Evolutionary conservation across 2,797 vertebrate genomes (phyloP).

Genomic region (Neosilurus hyrtlii): DNA sequence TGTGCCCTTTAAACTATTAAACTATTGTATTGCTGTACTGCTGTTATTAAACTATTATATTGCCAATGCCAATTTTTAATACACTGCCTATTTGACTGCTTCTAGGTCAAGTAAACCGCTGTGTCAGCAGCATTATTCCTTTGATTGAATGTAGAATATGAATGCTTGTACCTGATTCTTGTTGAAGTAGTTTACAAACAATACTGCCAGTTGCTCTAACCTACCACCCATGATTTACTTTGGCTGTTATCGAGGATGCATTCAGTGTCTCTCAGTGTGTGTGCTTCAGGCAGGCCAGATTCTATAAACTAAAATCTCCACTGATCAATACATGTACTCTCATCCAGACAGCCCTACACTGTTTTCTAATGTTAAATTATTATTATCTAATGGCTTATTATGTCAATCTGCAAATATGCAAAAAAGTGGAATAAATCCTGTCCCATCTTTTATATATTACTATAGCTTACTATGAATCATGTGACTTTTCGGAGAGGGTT

Average conservation of each 20-base stretch:
- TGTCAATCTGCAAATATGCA: background rate
- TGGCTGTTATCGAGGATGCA: background rate
- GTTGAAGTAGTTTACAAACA: background rate
- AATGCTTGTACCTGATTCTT: background rate
- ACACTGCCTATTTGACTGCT: background rate
- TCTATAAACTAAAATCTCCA: background rate
- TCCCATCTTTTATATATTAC: background rate
- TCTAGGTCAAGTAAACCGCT: background rate
- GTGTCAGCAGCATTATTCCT: background rate
- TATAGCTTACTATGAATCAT: no score
- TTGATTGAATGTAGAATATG: background rate
- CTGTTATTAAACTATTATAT: background rate
- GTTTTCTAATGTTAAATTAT: conserved; percentile 19
- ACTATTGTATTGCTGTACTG: background rate
- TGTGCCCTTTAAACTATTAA: background rate
- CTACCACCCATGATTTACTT: background rate
- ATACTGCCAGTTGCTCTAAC: background rate
- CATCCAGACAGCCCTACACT: background rate
- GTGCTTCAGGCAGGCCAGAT: background rate
- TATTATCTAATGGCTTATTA: background rate
- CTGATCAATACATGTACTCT: conserved; percentile 1
- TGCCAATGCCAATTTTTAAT: background rate
- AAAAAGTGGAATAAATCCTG: background rate
- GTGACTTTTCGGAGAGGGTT: no score
- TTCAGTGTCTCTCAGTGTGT: background rate